Conservation (phyloP, 2,888 invertebrate genomes). For the Graphium colonna region DNA sequence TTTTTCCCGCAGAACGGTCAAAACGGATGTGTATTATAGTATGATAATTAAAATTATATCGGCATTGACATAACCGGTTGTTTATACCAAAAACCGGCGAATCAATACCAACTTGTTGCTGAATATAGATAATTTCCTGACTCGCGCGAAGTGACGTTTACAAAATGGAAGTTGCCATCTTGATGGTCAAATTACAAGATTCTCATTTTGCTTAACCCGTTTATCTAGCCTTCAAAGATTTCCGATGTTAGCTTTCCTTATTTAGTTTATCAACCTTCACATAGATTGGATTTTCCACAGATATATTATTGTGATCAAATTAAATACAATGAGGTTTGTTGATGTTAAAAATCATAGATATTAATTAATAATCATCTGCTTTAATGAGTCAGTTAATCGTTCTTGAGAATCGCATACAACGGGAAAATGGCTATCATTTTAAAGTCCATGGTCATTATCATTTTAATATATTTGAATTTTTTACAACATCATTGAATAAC, state of each 20-base stretch:
- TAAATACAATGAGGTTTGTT: background rate
- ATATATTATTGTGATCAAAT: background rate
- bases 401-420: background rate
- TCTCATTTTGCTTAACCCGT: conserved; percentile 31
- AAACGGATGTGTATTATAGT: conserved; percentile 12
- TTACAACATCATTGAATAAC: background rate
- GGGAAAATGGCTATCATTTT: background rate
- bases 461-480: background rate
- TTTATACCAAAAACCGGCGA: conserved; percentile 19
- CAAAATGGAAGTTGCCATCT: conserved; percentile 21
- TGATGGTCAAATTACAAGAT: conserved; percentile 23
- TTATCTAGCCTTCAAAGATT: conserved; percentile 40
- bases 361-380: background rate
- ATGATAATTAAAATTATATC: conserved; percentile 12
- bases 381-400: background rate
- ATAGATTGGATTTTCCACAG: conserved; percentile 22
- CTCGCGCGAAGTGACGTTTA: conserved; percentile 13
- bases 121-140: conserved; percentile 29
- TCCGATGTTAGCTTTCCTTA: conserved; percentile 45
- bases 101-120: conserved; percentile 25
- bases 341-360: background rate
- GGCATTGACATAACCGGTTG: conserved; percentile 22
- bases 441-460: background rate
- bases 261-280: conserved; percentile 38
- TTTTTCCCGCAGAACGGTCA: background rate